These are phyloP conservation scores for Dysmachus trigonus DNA, from an alignment of 2,888 invertebrate genomes.

Conservation along the genomic window DNA sequence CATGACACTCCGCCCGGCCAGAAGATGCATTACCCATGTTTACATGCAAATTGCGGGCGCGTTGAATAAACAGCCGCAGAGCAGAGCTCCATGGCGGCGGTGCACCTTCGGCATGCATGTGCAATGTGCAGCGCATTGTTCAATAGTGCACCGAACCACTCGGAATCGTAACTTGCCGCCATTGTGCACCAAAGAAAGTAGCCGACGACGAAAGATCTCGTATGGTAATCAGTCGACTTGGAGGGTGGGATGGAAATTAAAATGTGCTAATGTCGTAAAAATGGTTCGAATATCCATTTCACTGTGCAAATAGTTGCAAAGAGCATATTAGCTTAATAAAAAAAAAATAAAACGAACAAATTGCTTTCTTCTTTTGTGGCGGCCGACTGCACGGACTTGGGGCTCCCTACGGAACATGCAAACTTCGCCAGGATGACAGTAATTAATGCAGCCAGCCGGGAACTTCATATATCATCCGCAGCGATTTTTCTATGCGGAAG, in stretches of 20 bases:
- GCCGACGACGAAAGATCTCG: background rate
- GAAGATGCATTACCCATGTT: conserved; percentile 21
- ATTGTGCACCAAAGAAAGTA: background rate
- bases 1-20: background rate
- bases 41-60: conserved; percentile 13
- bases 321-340: background rate
- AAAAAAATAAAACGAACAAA: background rate
- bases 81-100: background rate
- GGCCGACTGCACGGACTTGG: background rate
- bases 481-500: background rate
- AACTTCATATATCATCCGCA: background rate
- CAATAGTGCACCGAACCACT: background rate
- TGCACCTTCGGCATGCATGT: background rate
- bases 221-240: background rate
- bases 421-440: background rate
- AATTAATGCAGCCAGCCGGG: background rate
- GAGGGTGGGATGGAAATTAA: background rate
- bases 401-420: background rate
- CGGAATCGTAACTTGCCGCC: background rate
- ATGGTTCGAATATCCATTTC: conserved; percentile 4
- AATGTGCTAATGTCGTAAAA: background rate
- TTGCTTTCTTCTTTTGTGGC: background rate
- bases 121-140: background rate
- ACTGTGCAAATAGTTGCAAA: background rate
- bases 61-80: background rate